Evolutionary conservation across 2,797 vertebrate genomes (phyloP).

Genomic region (Cichlasoma orientale): DNA sequence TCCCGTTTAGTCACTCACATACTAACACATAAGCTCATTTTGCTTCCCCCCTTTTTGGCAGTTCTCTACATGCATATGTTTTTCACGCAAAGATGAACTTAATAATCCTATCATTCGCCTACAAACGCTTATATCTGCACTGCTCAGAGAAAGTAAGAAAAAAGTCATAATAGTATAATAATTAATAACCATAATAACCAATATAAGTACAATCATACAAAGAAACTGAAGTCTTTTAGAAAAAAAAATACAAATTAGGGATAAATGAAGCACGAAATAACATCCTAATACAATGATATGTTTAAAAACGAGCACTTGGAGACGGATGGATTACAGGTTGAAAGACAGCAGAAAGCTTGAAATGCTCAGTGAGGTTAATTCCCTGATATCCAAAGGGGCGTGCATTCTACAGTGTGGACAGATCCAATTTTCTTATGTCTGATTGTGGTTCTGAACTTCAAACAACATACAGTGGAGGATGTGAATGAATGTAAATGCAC

Average conservation of each 20-base stretch:
- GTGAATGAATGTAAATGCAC: conserved; percentile 30
- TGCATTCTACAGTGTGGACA: conserved; percentile 10
- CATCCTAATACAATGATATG: neutral
- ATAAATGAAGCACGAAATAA: neutral
- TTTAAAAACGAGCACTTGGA: neutral
- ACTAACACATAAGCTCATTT: neutral
- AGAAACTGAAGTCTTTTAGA: neutral
- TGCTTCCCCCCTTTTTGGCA: neutral
- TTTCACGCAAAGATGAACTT: neutral
- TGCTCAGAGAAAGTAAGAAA: neutral
- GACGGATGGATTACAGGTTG: neutral
- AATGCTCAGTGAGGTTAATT: neutral
- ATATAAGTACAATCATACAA: neutral
- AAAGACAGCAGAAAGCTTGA: conserved; percentile 4
- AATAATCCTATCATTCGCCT: neutral
- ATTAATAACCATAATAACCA: neutral
- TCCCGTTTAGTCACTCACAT: neutral
- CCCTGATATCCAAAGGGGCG: neutral
- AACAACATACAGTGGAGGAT: conserved; percentile 21
- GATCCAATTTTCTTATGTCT: conserved; percentile 18
- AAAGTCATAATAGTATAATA: neutral
- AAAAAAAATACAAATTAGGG: neutral
- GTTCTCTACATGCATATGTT: neutral
- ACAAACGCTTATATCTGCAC: neutral
- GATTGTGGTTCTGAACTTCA: conserved; percentile 21